phyloP scores from a whole-genome alignment of 2,797 vertebrate genomes.

The Arrhamphus sclerolepis region DNA sequence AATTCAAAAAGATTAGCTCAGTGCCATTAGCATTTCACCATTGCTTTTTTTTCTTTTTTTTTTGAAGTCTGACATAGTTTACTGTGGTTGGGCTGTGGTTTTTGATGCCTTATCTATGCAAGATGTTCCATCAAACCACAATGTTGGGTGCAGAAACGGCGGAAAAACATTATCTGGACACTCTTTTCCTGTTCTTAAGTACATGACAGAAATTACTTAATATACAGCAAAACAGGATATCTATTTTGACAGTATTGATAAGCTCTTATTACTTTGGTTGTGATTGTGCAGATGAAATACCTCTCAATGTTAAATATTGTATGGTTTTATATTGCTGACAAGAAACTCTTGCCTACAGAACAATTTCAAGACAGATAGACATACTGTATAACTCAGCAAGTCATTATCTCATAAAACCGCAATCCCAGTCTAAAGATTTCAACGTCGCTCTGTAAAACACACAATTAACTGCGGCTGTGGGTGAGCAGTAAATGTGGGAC shows the following conservation, averaged over 20 bases:
- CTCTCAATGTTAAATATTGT: not conserved
- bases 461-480: conserved; percentile 28
- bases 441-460: conserved; percentile 37
- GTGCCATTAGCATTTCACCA: conserved; percentile 46
- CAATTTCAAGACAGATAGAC: conserved; percentile 19
- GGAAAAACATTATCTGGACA: conserved; percentile 42
- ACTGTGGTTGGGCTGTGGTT: conserved; percentile 61
- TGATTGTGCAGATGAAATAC: not conserved
- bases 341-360: not conserved
- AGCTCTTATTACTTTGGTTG: not conserved
- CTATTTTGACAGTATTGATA: conserved; percentile 25
- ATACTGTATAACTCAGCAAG: conserved; percentile 10
- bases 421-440: conserved; percentile 23
- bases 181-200: conserved; percentile 20
- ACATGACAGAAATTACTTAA: conserved; percentile 30
- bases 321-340: too few relatives aligned
- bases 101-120: conserved; percentile 54
- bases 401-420: conserved; percentile 37
- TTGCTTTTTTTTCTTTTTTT: too few relatives aligned
- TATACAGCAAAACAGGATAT: conserved; percentile 17
- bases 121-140: conserved; percentile 53
- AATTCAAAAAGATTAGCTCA: conserved; percentile 55
- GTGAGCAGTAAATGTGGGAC: conserved; percentile 36
- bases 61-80: conserved; percentile 53
- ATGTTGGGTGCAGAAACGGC: conserved; percentile 40